phyloP scores from a whole-genome alignment of 2,888 invertebrate genomes.

The Amphipyra berbera region DNA sequence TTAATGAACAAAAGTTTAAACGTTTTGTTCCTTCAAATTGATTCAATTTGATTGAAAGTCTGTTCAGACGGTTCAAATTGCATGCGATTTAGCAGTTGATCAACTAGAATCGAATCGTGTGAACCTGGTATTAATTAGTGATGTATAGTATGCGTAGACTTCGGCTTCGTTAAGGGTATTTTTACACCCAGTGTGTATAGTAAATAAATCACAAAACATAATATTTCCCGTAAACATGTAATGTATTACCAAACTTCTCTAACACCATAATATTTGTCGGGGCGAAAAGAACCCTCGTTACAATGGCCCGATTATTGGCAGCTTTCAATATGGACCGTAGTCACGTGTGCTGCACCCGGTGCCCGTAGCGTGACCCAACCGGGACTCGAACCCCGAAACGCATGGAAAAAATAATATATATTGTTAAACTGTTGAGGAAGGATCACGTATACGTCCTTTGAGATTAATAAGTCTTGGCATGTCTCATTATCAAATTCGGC shows the following conservation, averaged over 20 bases:
- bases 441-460: conserved; percentile 36
- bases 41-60: too few species aligned
- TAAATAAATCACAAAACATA: neutral
- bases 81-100: too few species aligned
- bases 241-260: conserved; percentile 56
- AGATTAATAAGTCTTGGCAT: conserved; percentile 23
- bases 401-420: conserved; percentile 50
- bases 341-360: conserved; percentile 70
- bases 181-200: too few species aligned
- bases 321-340: conserved; percentile 59
- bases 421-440: conserved; percentile 24
- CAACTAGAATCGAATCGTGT: too few species aligned
- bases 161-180: too few species aligned
- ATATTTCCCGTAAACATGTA: conserved; percentile 35
- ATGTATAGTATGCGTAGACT: too few species aligned
- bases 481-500: neutral
- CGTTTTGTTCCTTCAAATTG: too few species aligned
- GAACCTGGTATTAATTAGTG: too few species aligned
- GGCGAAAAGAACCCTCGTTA: conserved; percentile 52
- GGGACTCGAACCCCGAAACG: conserved; percentile 38
- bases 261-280: conserved; percentile 55
- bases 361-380: conserved; percentile 63
- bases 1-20: too few species aligned
- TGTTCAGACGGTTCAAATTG: too few species aligned
- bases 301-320: conserved; percentile 60